Percentiles rank a stretch among this genome's conserved stretches.
Evolutionary conservation across 2,113 vertebrate genomes (phyloP).

Genomic region (Psittacula cyanocephala): DNA sequence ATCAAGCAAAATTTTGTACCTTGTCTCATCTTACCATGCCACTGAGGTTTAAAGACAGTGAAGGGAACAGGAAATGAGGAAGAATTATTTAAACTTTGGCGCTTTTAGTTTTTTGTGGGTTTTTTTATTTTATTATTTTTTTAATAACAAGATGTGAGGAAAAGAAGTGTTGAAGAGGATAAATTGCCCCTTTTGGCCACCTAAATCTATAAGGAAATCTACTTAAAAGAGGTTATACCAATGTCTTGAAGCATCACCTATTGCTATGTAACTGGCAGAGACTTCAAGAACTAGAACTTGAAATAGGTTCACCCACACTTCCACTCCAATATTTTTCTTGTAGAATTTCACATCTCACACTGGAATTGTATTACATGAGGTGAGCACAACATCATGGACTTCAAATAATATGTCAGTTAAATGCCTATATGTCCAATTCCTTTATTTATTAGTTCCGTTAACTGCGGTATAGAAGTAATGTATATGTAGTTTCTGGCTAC

Average conservation of each 20-base stretch:
- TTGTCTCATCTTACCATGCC: not conserved
- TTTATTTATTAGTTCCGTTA: not conserved
- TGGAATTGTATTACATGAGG: not conserved
- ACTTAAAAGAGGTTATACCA: not conserved
- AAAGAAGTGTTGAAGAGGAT: not conserved
- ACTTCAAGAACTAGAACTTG: not conserved
- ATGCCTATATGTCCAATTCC: not conserved
- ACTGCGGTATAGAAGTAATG: not conserved
- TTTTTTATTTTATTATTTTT: not conserved
- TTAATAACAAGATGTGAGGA: not conserved
- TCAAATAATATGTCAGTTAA: not conserved
- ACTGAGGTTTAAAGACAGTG: not conserved
- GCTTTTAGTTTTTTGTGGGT: not conserved
- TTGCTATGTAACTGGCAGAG: not conserved
- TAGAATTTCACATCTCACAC: not conserved
- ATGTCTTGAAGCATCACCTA: not conserved
- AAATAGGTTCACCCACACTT: not conserved
- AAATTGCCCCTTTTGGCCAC: not conserved
- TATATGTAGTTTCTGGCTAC: too few species aligned
- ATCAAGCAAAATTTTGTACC: not conserved
- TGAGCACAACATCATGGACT: not conserved
- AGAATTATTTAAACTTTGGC: not conserved
- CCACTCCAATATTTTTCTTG: not conserved
- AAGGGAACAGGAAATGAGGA: not conserved
- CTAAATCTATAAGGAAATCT: not conserved